These are phyloP conservation scores for Cardiocondyla obscurior DNA, from an alignment of 1,140 invertebrate genomes.

Conservation along the genomic window DNA sequence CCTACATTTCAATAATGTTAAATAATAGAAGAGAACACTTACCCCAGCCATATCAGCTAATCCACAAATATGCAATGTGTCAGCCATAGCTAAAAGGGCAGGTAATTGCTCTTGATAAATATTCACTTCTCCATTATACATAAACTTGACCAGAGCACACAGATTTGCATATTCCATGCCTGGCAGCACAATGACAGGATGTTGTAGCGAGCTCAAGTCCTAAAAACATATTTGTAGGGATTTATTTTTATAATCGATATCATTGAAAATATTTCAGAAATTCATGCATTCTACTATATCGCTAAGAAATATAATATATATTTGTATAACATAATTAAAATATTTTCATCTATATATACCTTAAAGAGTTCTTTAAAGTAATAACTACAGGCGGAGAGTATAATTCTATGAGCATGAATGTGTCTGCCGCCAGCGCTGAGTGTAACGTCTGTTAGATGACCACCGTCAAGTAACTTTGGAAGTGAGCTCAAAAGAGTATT, in stretches of 20 bases:
- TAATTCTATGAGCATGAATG: constrained; percentile 93
- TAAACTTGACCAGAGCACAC: constrained; percentile 93
- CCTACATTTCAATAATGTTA: constrained; percentile 27
- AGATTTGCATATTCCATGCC: constrained; percentile 92
- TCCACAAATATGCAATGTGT: constrained; percentile 93
- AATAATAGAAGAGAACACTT: constrained; percentile 64
- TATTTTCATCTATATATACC: constrained; percentile 80
- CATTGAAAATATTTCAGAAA: not conserved
- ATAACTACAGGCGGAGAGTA: constrained; percentile 95
- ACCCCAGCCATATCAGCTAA: constrained; percentile 92
- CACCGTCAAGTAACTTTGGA: constrained; percentile 91
- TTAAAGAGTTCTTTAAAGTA: constrained; percentile 96
- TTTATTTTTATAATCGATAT: not conserved
- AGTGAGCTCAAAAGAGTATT: constrained; percentile 92
- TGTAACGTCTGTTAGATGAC: constrained; percentile 95
- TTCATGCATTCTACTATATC: not conserved
- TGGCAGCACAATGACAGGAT: constrained; percentile 93
- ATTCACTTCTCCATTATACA: constrained; percentile 96
- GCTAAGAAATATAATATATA: not conserved
- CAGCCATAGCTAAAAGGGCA: constrained; percentile 91
- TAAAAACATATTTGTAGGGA: constrained; percentile 77
- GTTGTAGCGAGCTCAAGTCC: constrained; percentile 88
- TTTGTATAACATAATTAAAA: not conserved
- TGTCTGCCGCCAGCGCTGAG: constrained; percentile 92
- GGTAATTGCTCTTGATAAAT: constrained; percentile 93